These are phyloP conservation scores for Brachyptera risi DNA, from an alignment of 2,888 invertebrate genomes.

Conservation along the genomic window DNA sequence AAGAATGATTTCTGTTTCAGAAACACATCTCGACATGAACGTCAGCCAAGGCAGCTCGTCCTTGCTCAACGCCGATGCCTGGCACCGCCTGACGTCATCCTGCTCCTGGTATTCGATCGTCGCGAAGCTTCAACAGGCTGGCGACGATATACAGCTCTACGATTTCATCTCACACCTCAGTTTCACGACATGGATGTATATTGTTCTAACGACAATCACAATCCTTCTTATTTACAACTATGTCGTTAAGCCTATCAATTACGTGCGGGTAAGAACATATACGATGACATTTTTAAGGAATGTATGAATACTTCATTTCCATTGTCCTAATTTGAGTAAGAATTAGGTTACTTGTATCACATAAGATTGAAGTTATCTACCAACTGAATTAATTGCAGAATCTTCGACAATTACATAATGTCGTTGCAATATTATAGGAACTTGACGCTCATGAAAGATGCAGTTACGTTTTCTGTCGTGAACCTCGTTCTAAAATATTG, in stretches of 20 bases:
- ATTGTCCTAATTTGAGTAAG: too few species aligned
- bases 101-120: constrained; percentile 9
- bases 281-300: too few species aligned
- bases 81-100: background rate
- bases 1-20: too few species aligned
- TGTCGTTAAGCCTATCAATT: constrained; percentile 31
- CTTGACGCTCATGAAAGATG: too few species aligned
- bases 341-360: too few species aligned
- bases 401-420: too few species aligned
- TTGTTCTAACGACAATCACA: background rate
- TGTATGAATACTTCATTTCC: too few species aligned
- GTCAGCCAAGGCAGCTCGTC: background rate
- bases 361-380: too few species aligned
- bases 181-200: background rate
- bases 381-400: too few species aligned
- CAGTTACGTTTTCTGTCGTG: too few species aligned
- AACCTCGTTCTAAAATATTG: too few species aligned
- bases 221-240: constrained; percentile 25
- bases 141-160: background rate
- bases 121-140: background rate
- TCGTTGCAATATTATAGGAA: too few species aligned
- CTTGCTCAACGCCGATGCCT: background rate
- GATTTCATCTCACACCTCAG: background rate
- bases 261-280: constrained; percentile 29
- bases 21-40: background rate